Percentiles rank a stretch among this genome's conserved stretches.
Conservation (phyloP, 2,113 vertebrate genomes). For the Dolichallabes microphthalmus region DNA sequence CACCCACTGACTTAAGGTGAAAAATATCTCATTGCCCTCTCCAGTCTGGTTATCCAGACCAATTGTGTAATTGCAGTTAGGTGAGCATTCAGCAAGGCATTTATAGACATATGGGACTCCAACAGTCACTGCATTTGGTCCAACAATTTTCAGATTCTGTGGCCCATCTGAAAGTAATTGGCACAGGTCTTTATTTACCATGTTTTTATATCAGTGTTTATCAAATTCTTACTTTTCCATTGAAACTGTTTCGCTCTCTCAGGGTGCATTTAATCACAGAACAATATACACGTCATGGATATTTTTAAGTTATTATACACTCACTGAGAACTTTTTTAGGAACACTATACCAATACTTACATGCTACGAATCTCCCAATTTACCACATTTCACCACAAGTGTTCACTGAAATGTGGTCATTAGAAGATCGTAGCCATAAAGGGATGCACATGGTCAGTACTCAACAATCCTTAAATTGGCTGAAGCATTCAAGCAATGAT, state of each 20-base stretch:
- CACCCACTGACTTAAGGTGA: conserved; percentile 48
- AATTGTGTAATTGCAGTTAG: conserved; percentile 51
- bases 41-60: conserved; percentile 27
- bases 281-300: not conserved
- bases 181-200: not conserved
- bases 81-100: conserved; percentile 37
- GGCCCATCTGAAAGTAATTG: conserved; percentile 44
- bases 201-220: not conserved
- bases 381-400: too few species aligned
- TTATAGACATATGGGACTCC: conserved; percentile 55
- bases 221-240: not conserved
- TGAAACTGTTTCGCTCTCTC: not conserved
- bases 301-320: not conserved
- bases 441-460: too few species aligned
- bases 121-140: conserved; percentile 55
- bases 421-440: too few species aligned
- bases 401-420: too few species aligned
- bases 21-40: conserved; percentile 42
- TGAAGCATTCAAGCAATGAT: too few species aligned
- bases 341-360: not conserved
- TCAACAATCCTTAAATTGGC: too few species aligned
- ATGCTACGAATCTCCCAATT: too few species aligned
- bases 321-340: not conserved
- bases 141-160: conserved; percentile 14
- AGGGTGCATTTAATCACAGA: not conserved